Conservation (phyloP, 2,113 vertebrate genomes). For the Gasterosteus nipponicus region DNA sequence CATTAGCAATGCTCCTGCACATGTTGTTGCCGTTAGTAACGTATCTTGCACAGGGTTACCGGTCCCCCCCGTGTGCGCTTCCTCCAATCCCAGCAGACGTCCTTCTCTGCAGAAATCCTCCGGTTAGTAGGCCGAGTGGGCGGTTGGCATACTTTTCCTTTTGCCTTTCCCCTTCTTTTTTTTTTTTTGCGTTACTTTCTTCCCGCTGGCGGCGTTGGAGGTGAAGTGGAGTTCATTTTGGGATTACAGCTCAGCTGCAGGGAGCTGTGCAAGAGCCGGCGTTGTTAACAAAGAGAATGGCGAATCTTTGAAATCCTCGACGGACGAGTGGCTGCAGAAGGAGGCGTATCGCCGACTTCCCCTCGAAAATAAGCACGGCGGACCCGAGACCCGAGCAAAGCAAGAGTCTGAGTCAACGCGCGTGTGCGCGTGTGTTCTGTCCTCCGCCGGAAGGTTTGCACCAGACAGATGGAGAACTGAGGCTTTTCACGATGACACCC, state of each 20-base stretch:
- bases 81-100: constrained; percentile 48
- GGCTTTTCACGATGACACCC: constrained; percentile 65
- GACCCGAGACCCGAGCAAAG: too few species aligned
- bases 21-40: constrained; percentile 50
- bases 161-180: constrained; percentile 17
- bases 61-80: constrained; percentile 43
- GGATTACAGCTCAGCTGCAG: constrained; percentile 58
- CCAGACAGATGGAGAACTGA: constrained; percentile 38
- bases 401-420: constrained; percentile 3
- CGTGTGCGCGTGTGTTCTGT: constrained; percentile 43
- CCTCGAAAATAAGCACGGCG: too few species aligned
- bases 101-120: constrained; percentile 40
- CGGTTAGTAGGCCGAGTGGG: constrained; percentile 55
- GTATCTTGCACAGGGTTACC: constrained; percentile 52
- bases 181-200: constrained; percentile 36
- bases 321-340: constrained; percentile 20
- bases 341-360: background rate
- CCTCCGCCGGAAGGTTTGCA: constrained; percentile 46
- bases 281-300: constrained; percentile 68
- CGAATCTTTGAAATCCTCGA: constrained; percentile 56
- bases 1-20: constrained; percentile 33
- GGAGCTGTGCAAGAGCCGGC: constrained; percentile 42
- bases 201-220: constrained; percentile 62
- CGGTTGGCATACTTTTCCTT: constrained; percentile 59
- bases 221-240: constrained; percentile 75